Percentiles rank a stretch among this genome's conserved stretches.
Conservation (phyloP, 2,888 invertebrate genomes). For the Euplexia lucipara region DNA sequence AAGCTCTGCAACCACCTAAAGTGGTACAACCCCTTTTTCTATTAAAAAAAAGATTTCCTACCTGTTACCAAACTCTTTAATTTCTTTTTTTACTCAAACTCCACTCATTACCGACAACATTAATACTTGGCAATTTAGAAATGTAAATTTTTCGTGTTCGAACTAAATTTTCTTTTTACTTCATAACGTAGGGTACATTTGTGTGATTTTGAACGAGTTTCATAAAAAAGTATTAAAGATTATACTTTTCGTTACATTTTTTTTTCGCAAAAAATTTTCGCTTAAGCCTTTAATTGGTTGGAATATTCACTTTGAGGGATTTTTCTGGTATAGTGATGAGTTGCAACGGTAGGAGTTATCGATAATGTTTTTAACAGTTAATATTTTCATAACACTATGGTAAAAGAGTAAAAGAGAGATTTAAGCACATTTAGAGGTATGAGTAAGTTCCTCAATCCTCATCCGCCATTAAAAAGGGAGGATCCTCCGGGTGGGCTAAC, state of each 20-base stretch:
- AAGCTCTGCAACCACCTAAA: not conserved
- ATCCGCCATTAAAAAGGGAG: no score
- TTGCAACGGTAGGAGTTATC: constrained; percentile 5
- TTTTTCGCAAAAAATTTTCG: constrained; percentile 47
- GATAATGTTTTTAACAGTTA: constrained; percentile 2
- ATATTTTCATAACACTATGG: no score
- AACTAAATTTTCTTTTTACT: constrained; percentile 25
- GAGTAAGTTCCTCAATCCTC: no score
- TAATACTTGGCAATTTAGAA: constrained; percentile 11
- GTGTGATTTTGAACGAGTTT: constrained; percentile 38
- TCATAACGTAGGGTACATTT: constrained; percentile 7
- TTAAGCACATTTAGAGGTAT: no score
- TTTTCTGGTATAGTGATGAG: constrained; percentile 45
- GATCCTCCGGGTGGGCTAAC: no score
- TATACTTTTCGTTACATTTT: constrained; percentile 45
- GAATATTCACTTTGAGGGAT: constrained; percentile 68
- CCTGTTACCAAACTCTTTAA: constrained; percentile 11
- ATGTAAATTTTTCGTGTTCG: constrained; percentile 15
- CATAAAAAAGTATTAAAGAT: constrained; percentile 40
- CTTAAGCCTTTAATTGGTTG: constrained; percentile 78
- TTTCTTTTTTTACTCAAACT: constrained; percentile 1
- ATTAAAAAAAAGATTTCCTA: not conserved
- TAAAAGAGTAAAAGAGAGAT: no score
- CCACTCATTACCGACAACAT: constrained; percentile 14
- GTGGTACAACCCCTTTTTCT: no score